Percentiles rank a stretch among this genome's conserved stretches.
These are phyloP conservation scores for Menidia beryllina DNA, from an alignment of 2,113 vertebrate genomes.

Conservation along the genomic window DNA sequence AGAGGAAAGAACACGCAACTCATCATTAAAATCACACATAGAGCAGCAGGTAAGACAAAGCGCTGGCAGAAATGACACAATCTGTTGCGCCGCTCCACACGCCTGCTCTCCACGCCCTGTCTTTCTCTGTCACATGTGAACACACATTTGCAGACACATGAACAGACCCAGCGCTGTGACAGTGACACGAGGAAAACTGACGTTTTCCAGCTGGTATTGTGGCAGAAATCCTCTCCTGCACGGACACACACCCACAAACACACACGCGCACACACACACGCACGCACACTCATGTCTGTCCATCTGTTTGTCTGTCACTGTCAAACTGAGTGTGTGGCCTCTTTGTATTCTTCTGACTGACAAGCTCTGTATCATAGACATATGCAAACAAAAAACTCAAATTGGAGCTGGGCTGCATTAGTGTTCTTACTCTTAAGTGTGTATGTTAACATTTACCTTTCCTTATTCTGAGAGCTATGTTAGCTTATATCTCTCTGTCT, in stretches of 20 bases:
- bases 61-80: constrained; percentile 41
- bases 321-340: constrained; percentile 42
- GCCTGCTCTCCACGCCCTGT: constrained; percentile 39
- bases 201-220: constrained; percentile 70
- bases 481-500: constrained; percentile 10
- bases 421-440: constrained; percentile 14
- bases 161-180: constrained; percentile 55
- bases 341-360: constrained; percentile 54
- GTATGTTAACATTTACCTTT: constrained; percentile 16
- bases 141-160: constrained; percentile 11
- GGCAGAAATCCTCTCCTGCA: constrained; percentile 57
- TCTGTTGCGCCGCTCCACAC: constrained; percentile 30
- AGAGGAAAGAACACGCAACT: constrained; percentile 42
- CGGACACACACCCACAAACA: constrained; percentile 20
- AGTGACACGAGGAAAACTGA: constrained; percentile 65
- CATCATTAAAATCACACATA: constrained; percentile 55
- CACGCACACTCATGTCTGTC: constrained; percentile 40
- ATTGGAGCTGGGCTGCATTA: background rate
- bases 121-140: constrained; percentile 55
- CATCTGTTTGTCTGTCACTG: constrained; percentile 65
- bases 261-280: constrained; percentile 27
- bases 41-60: constrained; percentile 40
- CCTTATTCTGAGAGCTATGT: constrained; percentile 2
- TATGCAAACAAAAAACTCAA: constrained; percentile 16
- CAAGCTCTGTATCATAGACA: constrained; percentile 15